Percentiles rank a stretch among this genome's conserved stretches.
Evolutionary conservation across 2,888 invertebrate species (phyloP).

Genomic region (Dastarcus helophoroides): DNA sequence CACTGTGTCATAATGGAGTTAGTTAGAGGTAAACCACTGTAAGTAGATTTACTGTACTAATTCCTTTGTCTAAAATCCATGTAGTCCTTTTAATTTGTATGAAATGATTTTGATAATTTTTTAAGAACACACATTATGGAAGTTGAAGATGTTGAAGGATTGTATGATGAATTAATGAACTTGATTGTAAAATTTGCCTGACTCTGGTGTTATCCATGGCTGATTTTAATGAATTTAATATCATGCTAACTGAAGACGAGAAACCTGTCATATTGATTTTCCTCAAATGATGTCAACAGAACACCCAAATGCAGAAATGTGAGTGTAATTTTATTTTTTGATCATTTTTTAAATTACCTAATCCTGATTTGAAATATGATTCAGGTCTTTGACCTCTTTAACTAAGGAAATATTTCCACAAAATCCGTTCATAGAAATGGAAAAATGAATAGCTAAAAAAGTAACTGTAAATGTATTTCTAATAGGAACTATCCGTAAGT

Average conservation of each 20-base stretch:
- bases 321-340: too few species aligned
- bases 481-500: too few species aligned
- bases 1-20: constrained; percentile 97
- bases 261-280: constrained; percentile 86
- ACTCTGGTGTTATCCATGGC: constrained; percentile 96
- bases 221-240: constrained; percentile 98
- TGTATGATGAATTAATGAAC: constrained; percentile 92
- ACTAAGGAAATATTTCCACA: too few species aligned
- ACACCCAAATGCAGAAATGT: constrained; percentile 84
- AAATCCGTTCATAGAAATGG: too few species aligned
- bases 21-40: constrained; percentile 71
- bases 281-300: constrained; percentile 98
- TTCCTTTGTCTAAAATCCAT: too few species aligned
- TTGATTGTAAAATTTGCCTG: constrained; percentile 80
- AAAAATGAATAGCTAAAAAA: too few species aligned
- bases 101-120: constrained; percentile 8
- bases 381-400: too few species aligned
- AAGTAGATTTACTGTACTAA: too few species aligned
- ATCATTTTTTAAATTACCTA: too few species aligned
- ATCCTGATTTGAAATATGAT: too few species aligned
- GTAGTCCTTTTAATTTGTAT: neutral
- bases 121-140: constrained; percentile 44
- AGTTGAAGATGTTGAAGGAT: constrained; percentile 55
- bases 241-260: constrained; percentile 73
- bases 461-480: too few species aligned